A percentile compares a stretch with the other conserved stretches of the same genome.
Evolutionary conservation across 1,140 invertebrate genomes (phyloP).

Genomic region (Tribolium castaneum): DNA sequence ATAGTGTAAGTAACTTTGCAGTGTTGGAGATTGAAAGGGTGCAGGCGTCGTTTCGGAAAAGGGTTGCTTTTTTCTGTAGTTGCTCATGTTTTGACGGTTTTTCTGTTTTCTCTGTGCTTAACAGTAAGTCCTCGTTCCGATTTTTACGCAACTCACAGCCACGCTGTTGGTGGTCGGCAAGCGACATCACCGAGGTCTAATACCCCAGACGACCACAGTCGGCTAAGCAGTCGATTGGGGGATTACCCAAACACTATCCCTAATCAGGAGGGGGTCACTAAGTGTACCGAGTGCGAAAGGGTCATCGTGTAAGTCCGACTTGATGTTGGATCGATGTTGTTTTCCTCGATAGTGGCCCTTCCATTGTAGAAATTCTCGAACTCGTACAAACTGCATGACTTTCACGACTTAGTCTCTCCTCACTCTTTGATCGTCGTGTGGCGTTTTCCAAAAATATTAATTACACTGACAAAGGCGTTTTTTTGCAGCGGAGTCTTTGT

Average conservation of each 20-base stretch:
- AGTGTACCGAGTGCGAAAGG: slow-evolving; percentile 79
- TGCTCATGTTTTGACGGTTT: slow-evolving; percentile 25
- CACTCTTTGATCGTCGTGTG: slow-evolving; percentile 1
- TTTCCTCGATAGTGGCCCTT: slow-evolving; percentile 1
- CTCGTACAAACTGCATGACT: neutral
- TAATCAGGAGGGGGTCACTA: slow-evolving; percentile 67
- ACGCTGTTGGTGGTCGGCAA: neutral
- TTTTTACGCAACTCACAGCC: neutral
- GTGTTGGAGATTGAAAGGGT: slow-evolving; percentile 2
- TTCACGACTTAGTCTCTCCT: slow-evolving; percentile 6
- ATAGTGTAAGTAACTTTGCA: slow-evolving; percentile 85
- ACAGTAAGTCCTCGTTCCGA: slow-evolving; percentile 22
- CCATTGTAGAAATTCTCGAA: slow-evolving; percentile 8
- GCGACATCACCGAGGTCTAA: slow-evolving; percentile 46
- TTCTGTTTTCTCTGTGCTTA: slow-evolving; percentile 9
- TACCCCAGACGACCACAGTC: slow-evolving; percentile 61
- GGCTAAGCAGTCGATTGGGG: slow-evolving; percentile 62
- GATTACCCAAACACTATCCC: slow-evolving; percentile 35
- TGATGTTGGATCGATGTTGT: slow-evolving; percentile 62
- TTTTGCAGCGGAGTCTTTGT: slow-evolving; percentile 91
- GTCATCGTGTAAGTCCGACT: slow-evolving; percentile 80
- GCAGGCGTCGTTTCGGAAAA: neutral
- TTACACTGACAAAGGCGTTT: slow-evolving; percentile 24
- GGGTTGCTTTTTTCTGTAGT: slow-evolving; percentile 23
- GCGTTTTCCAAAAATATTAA: neutral